Evolutionary conservation across 2,797 vertebrate species (phyloP).

Genomic region (Enteromius mattozi): DNA sequence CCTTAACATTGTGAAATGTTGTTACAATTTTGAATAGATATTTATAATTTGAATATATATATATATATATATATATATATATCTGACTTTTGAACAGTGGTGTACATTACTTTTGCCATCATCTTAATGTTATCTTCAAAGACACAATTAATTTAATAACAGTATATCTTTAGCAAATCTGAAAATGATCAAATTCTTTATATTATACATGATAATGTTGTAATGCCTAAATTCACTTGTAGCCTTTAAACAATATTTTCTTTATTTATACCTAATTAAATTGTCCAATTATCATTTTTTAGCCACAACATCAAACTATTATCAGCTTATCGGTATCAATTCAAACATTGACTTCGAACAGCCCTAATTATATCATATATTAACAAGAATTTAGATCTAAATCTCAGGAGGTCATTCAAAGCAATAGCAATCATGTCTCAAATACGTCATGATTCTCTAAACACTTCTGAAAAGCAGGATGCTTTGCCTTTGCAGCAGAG

Average conservation of each 20-base stretch:
- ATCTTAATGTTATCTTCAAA: not conserved
- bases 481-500: conserved; percentile 4
- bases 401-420: not conserved
- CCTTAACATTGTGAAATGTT: too few relatives aligned
- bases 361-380: not conserved
- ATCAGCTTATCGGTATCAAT: not conserved
- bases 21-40: too few relatives aligned
- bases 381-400: not conserved
- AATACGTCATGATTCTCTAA: not conserved
- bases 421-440: not conserved
- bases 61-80: too few relatives aligned
- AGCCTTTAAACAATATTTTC: not conserved
- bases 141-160: not conserved
- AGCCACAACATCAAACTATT: not conserved
- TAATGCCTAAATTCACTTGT: not conserved
- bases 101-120: not conserved
- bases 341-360: not conserved
- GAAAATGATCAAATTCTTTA: not conserved
- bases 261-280: not conserved
- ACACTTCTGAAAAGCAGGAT: not conserved
- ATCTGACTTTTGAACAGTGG: not conserved
- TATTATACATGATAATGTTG: not conserved
- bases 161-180: not conserved
- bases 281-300: not conserved
- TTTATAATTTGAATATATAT: too few relatives aligned